Evolutionary conservation across 2,113 vertebrate genomes (phyloP).

Genomic region (Drymodes brunneopygia): DNA sequence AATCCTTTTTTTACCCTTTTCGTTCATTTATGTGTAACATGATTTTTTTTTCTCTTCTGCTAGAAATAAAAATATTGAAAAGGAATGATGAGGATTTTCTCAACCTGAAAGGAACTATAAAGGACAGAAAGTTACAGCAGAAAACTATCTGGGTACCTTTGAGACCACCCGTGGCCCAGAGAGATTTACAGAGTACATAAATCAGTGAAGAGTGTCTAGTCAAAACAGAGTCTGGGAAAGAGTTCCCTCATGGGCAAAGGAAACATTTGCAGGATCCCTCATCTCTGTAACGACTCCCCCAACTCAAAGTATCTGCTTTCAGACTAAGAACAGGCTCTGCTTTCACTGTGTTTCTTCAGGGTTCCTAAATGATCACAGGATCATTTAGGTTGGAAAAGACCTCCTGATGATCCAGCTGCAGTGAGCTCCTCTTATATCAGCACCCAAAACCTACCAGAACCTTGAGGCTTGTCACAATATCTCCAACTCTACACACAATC

Average conservation of each 20-base stretch:
- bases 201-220: background rate
- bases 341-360: background rate
- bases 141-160: background rate
- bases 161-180: background rate
- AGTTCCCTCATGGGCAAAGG: background rate
- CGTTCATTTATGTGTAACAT: background rate
- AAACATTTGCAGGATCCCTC: background rate
- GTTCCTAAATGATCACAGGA: background rate
- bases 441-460: background rate
- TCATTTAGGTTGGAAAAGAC: background rate
- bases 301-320: background rate
- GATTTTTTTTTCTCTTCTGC: background rate
- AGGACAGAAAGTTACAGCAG: background rate
- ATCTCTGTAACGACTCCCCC: background rate
- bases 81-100: background rate
- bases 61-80: background rate
- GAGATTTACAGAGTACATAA: background rate
- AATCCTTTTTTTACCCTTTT: background rate
- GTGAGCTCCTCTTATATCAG: background rate
- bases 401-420: background rate
- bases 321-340: background rate
- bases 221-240: background rate
- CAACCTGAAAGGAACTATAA: background rate
- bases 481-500: background rate
- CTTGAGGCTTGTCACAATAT: rapidly evolving